Evolutionary conservation across 2,888 invertebrate species (phyloP).

Genomic region (Drosophila ezoana): DNA sequence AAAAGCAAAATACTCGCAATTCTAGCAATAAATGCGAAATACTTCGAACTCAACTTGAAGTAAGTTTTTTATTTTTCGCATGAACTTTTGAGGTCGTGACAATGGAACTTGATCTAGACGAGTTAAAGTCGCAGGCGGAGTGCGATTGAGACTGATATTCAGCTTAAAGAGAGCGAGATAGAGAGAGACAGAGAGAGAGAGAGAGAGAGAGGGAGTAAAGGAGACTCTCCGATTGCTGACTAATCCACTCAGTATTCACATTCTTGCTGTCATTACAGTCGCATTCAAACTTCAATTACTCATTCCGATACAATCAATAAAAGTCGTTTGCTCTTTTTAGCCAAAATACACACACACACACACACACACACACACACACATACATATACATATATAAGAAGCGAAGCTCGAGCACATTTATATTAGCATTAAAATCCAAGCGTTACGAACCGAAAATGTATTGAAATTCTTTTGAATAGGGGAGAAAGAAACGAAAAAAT

Average conservation of each 20-base stretch:
- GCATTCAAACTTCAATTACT: constrained; percentile 67
- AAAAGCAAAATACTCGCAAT: constrained; percentile 3
- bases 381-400: constrained; percentile 22
- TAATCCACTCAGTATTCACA: constrained; percentile 55
- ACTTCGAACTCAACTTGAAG: constrained; percentile 28
- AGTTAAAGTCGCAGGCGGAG: constrained; percentile 17
- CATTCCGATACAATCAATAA: constrained; percentile 70
- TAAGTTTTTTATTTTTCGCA: constrained; percentile 37
- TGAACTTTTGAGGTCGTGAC: constrained; percentile 71
- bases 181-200: neutral
- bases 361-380: neutral
- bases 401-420: constrained; percentile 34
- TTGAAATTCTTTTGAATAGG: constrained; percentile 38
- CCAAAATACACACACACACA: constrained; percentile 20
- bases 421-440: constrained; percentile 51
- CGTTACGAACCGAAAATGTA: constrained; percentile 54
- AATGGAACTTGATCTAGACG: constrained; percentile 61
- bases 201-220: neutral
- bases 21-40: constrained; percentile 23
- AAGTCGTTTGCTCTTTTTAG: constrained; percentile 37
- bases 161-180: constrained; percentile 5
- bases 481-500: constrained; percentile 27
- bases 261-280: constrained; percentile 64
- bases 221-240: constrained; percentile 34
- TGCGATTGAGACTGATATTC: constrained; percentile 43